Conservation (phyloP, 2,113 vertebrate genomes). For the Elgaria multicarinata region DNA sequence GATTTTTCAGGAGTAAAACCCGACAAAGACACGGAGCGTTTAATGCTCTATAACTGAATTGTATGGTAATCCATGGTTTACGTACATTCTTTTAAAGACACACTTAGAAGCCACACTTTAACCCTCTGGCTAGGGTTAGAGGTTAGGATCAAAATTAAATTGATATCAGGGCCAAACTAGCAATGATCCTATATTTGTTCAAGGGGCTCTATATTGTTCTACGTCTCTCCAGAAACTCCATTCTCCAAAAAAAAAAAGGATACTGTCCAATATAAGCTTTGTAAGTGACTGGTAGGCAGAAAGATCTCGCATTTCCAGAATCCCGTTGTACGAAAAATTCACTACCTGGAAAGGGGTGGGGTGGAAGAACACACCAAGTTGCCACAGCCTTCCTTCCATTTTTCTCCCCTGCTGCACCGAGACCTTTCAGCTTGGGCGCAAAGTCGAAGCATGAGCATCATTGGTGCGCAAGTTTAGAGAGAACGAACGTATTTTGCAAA, state of each 20-base stretch:
- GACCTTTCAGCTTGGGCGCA: not conserved
- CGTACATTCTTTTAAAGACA: not conserved
- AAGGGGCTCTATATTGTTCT: too few species aligned
- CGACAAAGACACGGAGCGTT: not conserved
- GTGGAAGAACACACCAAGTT: conserved; percentile 15
- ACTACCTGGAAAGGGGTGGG: conserved; percentile 79
- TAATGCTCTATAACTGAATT: not conserved
- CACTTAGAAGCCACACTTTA: not conserved
- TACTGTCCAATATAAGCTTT: conserved; percentile 89
- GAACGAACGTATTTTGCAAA: not conserved
- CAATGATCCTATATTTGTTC: too few species aligned
- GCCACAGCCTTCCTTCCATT: not conserved
- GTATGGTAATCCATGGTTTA: not conserved
- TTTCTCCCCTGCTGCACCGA: not conserved
- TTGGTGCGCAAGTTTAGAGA: not conserved
- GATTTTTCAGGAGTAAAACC: not conserved
- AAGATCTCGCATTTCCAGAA: conserved; percentile 88
- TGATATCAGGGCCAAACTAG: not conserved
- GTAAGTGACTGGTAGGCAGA: conserved; percentile 79
- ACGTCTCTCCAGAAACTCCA: not conserved
- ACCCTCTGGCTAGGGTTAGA: too few species aligned
- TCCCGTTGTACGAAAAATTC: conserved; percentile 88
- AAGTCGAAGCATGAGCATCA: not conserved
- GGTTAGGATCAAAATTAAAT: not conserved
- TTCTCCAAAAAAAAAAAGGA: conserved; percentile 79